Evolutionary conservation across 2,113 vertebrate genomes (phyloP).

Genomic region (Conger conger): DNA sequence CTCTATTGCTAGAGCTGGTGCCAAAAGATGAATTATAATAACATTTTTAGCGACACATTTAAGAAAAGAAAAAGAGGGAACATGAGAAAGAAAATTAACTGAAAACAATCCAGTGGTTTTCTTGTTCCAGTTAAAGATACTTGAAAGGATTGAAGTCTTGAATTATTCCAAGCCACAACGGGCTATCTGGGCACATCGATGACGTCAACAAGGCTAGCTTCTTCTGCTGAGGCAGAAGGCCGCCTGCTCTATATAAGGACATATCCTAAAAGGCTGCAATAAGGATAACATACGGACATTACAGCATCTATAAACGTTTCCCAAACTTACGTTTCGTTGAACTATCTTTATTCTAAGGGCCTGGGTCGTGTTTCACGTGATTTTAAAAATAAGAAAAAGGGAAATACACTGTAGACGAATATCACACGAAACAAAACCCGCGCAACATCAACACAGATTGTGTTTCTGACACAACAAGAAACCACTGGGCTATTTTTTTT

Average conservation of each 20-base stretch:
- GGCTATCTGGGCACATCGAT: neutral
- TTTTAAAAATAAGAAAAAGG: neutral
- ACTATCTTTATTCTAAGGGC: neutral
- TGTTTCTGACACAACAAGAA: slow-evolving; percentile 45
- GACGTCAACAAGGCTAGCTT: neutral
- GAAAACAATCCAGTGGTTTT: slow-evolving; percentile 61
- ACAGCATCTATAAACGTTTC: neutral
- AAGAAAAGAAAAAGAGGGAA: slow-evolving; percentile 48
- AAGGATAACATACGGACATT: neutral
- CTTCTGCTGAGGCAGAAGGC: neutral
- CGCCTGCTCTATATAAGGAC: neutral
- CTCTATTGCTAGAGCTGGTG: slow-evolving; percentile 9
- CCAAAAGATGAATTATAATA: slow-evolving; percentile 25
- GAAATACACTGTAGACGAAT: slow-evolving; percentile 15
- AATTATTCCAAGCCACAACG: neutral
- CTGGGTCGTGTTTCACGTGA: neutral
- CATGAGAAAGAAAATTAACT: slow-evolving; percentile 49
- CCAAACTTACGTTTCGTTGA: neutral
- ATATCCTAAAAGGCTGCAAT: neutral
- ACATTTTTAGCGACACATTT: slow-evolving; percentile 47
- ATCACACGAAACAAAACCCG: slow-evolving; percentile 13
- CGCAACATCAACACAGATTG: slow-evolving; percentile 3
- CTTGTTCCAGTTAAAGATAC: slow-evolving; percentile 29
- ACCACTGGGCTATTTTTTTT: slow-evolving; percentile 59
- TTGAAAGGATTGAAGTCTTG: neutral